Evolutionary conservation across 2,888 invertebrate species (phyloP).

Genomic region (Junonia oenone): DNA sequence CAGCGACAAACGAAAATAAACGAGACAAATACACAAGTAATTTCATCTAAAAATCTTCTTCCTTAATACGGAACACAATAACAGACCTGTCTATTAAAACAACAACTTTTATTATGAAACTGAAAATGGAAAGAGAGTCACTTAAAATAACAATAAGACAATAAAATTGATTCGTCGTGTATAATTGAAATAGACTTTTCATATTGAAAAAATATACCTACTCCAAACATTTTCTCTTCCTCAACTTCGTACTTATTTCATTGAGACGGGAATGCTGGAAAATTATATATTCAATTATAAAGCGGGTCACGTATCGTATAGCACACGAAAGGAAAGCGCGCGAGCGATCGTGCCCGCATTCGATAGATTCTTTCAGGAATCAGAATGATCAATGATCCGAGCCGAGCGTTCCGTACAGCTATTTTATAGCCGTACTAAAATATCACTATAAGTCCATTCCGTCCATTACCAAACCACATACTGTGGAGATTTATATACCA

Average conservation of each 20-base stretch:
- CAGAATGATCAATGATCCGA: background rate
- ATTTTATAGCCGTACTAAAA: background rate
- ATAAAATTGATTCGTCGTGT: too few relatives aligned
- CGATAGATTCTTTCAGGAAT: background rate
- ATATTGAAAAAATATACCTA: too few relatives aligned
- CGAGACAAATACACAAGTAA: conserved; percentile 1
- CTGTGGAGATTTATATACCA: background rate
- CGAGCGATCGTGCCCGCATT: background rate
- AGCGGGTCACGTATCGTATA: background rate
- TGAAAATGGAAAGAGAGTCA: too few relatives aligned
- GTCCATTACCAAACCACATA: background rate
- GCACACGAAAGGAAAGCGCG: background rate
- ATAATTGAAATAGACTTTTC: too few relatives aligned
- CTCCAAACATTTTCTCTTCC: too few relatives aligned
- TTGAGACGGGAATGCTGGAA: too few relatives aligned
- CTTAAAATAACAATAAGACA: too few relatives aligned
- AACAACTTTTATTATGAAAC: too few relatives aligned
- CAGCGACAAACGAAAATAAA: conserved; percentile 1
- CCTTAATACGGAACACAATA: background rate
- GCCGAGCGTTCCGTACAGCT: background rate
- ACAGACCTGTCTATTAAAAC: too few relatives aligned
- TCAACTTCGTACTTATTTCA: too few relatives aligned
- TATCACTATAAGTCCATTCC: background rate
- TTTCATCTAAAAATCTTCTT: background rate
- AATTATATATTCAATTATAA: background rate